Evolutionary conservation across 2,113 vertebrate genomes (phyloP).

Genomic region (Callospermophilus lateralis): DNA sequence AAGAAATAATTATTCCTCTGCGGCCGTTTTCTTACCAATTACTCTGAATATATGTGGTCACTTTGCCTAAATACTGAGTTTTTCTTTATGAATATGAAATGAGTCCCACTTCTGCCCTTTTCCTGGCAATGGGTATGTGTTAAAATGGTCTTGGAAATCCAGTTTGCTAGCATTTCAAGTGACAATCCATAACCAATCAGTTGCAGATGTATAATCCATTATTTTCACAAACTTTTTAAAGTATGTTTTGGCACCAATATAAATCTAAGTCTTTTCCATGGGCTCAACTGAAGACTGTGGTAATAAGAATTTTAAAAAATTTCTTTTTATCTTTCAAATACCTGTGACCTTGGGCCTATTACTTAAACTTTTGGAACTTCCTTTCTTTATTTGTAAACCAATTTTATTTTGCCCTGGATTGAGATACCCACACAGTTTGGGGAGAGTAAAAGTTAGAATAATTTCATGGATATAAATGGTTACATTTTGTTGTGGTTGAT

Average conservation of each 20-base stretch:
- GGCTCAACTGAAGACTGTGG: neutral
- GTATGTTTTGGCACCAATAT: neutral
- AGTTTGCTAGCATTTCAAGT: neutral
- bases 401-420: neutral
- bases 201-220: neutral
- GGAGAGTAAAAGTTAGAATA: neutral
- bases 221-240: neutral
- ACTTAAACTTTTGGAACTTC: neutral
- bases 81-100: neutral
- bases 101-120: neutral
- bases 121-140: neutral
- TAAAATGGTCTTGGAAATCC: neutral
- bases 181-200: neutral
- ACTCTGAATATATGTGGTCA: neutral
- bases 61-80: conserved; percentile 14
- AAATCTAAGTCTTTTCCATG: neutral
- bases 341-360: neutral
- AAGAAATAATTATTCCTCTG: neutral
- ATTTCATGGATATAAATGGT: neutral
- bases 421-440: neutral
- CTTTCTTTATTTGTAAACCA: neutral
- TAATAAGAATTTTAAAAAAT: neutral
- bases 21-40: neutral
- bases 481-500: neutral
- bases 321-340: neutral